A percentile compares a stretch with the other conserved stretches of the same genome.
phyloP scores from a whole-genome alignment of 1,140 invertebrate species.

The Acyrthosiphon pisum region DNA sequence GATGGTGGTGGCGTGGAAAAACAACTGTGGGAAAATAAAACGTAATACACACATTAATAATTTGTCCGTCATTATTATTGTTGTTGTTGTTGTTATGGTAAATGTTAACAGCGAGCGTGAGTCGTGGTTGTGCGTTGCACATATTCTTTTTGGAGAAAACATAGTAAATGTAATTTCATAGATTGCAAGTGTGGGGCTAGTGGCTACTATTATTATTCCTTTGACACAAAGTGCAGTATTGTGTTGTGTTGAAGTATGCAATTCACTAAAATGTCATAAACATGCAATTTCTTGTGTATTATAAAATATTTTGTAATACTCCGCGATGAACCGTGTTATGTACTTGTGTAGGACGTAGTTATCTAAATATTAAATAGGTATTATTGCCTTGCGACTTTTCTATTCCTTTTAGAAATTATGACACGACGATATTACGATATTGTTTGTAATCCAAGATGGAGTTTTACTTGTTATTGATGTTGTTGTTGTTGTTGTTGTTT shows the following conservation, averaged over 20 bases:
- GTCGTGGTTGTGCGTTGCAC: background rate
- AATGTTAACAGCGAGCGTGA: background rate
- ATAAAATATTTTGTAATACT: background rate
- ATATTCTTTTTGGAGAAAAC: background rate
- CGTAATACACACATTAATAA: background rate
- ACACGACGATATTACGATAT: background rate
- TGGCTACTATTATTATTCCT: background rate
- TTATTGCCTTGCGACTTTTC: background rate
- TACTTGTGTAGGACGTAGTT: too few species aligned
- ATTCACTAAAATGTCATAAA: background rate
- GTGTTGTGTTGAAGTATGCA: background rate
- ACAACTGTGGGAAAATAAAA: slow-evolving; percentile 18
- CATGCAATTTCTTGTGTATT: background rate
- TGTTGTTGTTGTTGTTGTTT: background rate
- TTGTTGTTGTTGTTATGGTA: background rate
- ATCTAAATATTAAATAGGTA: too few species aligned
- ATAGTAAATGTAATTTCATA: background rate
- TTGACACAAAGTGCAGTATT: background rate
- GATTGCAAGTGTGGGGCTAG: background rate
- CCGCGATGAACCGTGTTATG: background rate
- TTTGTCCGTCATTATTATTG: background rate
- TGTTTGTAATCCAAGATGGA: background rate
- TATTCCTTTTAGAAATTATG: background rate
- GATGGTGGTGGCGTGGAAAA: background rate
- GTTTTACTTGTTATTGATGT: background rate